Evolutionary conservation across 2,888 invertebrate genomes (phyloP).

Genomic region (Drosophila vallismaia): DNA sequence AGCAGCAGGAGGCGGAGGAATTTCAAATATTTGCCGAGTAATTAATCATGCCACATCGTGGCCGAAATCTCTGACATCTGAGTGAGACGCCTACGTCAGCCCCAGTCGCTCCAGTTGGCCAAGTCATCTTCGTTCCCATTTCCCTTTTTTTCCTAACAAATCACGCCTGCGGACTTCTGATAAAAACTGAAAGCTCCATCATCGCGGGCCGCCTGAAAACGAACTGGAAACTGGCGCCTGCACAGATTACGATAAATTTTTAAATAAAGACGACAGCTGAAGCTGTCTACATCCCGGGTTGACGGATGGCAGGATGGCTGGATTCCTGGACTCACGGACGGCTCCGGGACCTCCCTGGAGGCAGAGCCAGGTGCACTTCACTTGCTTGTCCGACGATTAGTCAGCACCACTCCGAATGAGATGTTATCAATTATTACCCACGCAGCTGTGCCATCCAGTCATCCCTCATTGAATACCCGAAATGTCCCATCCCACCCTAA

Average conservation of each 20-base stretch:
- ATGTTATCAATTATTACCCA: conserved; percentile 29
- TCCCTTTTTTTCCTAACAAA: background rate
- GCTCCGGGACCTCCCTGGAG: background rate
- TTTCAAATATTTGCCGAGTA: conserved; percentile 74
- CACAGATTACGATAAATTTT: conserved; percentile 63
- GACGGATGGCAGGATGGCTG: conserved; percentile 17
- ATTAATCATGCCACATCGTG: conserved; percentile 72
- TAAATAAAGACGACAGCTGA: conserved; percentile 66
- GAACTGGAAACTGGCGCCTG: conserved; percentile 3
- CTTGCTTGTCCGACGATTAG: conserved; percentile 26
- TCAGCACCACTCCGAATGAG: conserved; percentile 21
- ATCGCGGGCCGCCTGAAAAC: conserved; percentile 1
- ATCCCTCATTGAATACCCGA: background rate
- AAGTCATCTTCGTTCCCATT: background rate
- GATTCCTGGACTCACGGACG: background rate
- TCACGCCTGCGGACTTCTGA: conserved; percentile 53
- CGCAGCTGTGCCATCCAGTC: background rate
- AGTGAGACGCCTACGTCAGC: conserved; percentile 17
- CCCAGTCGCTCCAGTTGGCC: conserved; percentile 1
- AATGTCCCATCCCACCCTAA: background rate
- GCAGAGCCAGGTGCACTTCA: background rate
- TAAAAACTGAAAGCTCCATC: conserved; percentile 53
- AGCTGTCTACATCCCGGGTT: conserved; percentile 44
- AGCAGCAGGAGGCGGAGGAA: conserved; percentile 19
- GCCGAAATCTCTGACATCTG: conserved; percentile 33